Evolutionary conservation across 2,888 invertebrate species (phyloP), one percentile per base, ranked within the genome.

Genomic region (Eupithecia centaureata): DNA sequence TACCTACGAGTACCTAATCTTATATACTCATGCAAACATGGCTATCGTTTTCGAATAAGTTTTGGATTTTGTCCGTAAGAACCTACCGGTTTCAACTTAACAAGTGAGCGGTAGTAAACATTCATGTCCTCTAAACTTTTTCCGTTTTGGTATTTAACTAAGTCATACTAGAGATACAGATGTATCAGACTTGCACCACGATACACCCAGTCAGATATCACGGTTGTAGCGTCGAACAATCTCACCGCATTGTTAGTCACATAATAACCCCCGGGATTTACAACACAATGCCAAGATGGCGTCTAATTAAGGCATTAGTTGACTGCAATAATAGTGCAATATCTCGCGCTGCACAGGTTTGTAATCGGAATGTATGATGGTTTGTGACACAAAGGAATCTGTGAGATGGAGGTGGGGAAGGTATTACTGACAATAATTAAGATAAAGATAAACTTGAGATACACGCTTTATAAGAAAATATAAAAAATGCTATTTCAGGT

Each of bases 291-390:
- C 32, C 62, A 61, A 66, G 63, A 66, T 70, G 61, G 63, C 70
- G 54, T 13, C 35, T 63, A 63, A 66, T 60, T 51, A 66, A 47
- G 66, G 61, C 27, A 66, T 64, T 63, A 63, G 18, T 63, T 56
- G 32, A 51, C 70, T 70, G 70, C 58, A 70, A 66, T 70, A 70
- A 70, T 54, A 70, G 42, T 57, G 58, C 58, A 25, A 65, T 70
- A 69, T 69, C 65, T 47, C 35, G 22, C 57, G 13, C 32, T 57
- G 61, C 32, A 54, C 59, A 66, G 33, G 35, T 62, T 56, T 63
- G 63, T 69, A 56, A 65, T 68, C 54, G 59, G 5, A 30, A 32
- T 57, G 13, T 52, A 22, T 57, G 32, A 57, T 57, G 32, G 32
- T 28, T 10, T 27, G 32, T 57, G 1, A 52, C n/a, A 57, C 18